Evolutionary conservation across 2,113 vertebrate genomes (phyloP).

Genomic region (Strix uralensis): DNA sequence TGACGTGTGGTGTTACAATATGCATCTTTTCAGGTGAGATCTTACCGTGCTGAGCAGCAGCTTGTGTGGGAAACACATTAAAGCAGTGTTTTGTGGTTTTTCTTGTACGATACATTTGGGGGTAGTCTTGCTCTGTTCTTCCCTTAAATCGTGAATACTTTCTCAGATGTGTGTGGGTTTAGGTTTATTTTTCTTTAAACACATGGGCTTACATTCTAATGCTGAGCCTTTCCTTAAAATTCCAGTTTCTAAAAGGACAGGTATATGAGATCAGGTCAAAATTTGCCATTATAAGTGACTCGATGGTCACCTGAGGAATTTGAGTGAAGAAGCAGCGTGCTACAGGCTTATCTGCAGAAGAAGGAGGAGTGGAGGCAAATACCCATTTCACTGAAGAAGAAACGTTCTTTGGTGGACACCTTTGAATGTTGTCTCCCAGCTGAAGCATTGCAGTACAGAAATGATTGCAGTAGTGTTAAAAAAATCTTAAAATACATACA

Average conservation of each 20-base stretch:
- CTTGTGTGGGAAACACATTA: not conserved
- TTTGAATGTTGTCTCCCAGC: not conserved
- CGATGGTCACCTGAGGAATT: not conserved
- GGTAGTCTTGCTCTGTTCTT: constrained; percentile 51
- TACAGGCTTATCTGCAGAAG: not conserved
- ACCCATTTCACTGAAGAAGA: not conserved
- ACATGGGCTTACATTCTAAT: not conserved
- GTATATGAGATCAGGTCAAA: not conserved
- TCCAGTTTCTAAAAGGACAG: not conserved
- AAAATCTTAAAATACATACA: not conserved
- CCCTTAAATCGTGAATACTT: not conserved
- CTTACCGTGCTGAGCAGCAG: not conserved
- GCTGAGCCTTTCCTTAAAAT: not conserved
- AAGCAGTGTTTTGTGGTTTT: not conserved
- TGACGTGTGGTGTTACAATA: constrained; percentile 86
- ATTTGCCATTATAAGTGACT: not conserved
- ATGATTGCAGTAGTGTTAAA: not conserved
- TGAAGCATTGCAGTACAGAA: not conserved
- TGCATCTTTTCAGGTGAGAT: constrained; percentile 90
- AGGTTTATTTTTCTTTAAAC: not conserved
- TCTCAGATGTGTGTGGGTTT: not conserved
- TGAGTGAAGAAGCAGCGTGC: not conserved
- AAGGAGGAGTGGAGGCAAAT: not conserved
- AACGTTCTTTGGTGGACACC: not conserved
- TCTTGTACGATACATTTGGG: constrained; percentile 26